phyloP scores from a whole-genome alignment of 2,888 invertebrate genomes.

The Dendrolimus pini region DNA sequence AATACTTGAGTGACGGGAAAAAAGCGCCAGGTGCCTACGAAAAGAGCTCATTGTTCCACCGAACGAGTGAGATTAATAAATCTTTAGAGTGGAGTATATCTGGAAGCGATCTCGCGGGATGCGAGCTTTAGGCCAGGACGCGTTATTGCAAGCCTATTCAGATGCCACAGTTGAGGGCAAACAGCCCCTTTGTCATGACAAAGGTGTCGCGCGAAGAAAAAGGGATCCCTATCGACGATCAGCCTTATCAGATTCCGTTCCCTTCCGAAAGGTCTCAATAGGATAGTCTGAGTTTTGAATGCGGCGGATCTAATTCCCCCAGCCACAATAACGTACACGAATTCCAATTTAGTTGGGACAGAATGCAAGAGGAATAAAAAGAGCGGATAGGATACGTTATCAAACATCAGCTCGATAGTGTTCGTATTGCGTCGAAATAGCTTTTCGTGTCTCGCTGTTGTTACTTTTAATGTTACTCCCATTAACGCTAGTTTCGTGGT shows the following conservation, averaged over 20 bases:
- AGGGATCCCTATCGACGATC: slow-evolving; percentile 71
- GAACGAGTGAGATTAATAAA: slow-evolving; percentile 72
- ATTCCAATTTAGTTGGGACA: slow-evolving; percentile 61
- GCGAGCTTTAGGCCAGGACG: slow-evolving; percentile 63
- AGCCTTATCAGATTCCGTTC: slow-evolving; percentile 74
- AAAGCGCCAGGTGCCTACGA: slow-evolving; percentile 71
- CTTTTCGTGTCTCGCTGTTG: slow-evolving; percentile 26
- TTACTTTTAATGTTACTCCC: slow-evolving; percentile 21
- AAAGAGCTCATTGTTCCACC: slow-evolving; percentile 71
- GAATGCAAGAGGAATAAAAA: slow-evolving; percentile 44
- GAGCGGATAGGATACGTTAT: slow-evolving; percentile 39
- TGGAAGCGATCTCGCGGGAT: slow-evolving; percentile 71
- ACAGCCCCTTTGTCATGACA: slow-evolving; percentile 74
- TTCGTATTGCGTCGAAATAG: slow-evolving; percentile 29
- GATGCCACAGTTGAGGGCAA: slow-evolving; percentile 71
- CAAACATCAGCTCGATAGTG: slow-evolving; percentile 39
- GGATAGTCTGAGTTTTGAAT: slow-evolving; percentile 67
- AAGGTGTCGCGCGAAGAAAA: slow-evolving; percentile 76
- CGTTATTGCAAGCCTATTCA: slow-evolving; percentile 75
- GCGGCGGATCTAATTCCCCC: slow-evolving; percentile 70
- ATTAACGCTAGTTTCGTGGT: slow-evolving; percentile 10
- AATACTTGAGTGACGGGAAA: slow-evolving; percentile 58
- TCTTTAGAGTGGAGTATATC: slow-evolving; percentile 70
- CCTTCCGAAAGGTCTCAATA: slow-evolving; percentile 74
- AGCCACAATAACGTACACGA: slow-evolving; percentile 60